Evolutionary conservation across 1,140 invertebrate genomes (phyloP).

Genomic region (Papilio helenus): DNA sequence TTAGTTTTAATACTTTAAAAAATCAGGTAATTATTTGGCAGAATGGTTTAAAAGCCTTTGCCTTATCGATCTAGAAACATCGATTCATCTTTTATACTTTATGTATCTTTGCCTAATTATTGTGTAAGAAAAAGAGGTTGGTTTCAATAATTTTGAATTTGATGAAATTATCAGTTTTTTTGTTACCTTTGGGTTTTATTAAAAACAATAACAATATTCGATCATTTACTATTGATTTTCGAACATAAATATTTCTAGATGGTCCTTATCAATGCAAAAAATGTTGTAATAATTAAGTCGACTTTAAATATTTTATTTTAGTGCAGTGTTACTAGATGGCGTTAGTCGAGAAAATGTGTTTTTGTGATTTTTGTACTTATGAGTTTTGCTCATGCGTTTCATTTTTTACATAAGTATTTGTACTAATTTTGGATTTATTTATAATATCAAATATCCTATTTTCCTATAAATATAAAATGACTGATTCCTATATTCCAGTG

Average conservation of each 20-base stretch:
- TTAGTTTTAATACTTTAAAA: background rate
- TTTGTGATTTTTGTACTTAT: constrained; percentile 77
- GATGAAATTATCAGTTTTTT: background rate
- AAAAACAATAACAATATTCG: background rate
- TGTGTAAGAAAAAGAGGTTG: background rate
- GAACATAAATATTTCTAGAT: background rate
- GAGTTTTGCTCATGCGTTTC: constrained; percentile 60
- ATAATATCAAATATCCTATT: constrained; percentile 53
- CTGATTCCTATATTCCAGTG: constrained; percentile 37
- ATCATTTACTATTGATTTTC: background rate
- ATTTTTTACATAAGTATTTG: constrained; percentile 41
- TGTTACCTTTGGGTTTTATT: background rate
- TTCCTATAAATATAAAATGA: constrained; percentile 33
- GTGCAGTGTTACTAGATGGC: constrained; percentile 7
- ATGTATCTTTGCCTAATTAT: background rate
- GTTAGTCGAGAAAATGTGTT: constrained; percentile 46
- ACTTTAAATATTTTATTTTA: constrained; percentile 24
- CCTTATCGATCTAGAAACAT: background rate
- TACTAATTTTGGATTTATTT: constrained; percentile 46
- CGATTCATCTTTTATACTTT: background rate
- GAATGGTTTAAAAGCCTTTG: background rate
- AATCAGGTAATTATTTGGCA: background rate
- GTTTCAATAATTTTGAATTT: background rate
- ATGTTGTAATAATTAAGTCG: constrained; percentile 31
- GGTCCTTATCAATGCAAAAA: constrained; percentile 30